Evolutionary conservation across 1,140 invertebrate genomes (phyloP).

Genomic region (Bombus fervidus): DNA sequence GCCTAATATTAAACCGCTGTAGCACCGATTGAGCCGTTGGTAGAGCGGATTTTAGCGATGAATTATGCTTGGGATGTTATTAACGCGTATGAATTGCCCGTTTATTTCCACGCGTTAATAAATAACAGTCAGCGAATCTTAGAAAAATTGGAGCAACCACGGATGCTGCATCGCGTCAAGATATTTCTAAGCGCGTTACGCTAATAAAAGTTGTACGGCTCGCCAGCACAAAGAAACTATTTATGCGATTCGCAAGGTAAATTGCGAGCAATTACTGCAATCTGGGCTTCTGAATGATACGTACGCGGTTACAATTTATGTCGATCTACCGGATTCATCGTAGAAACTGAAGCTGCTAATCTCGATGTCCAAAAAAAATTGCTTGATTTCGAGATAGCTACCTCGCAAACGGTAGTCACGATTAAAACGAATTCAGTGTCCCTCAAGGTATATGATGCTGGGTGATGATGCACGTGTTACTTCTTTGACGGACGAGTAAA

Average conservation of each 20-base stretch:
- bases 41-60: conserved; percentile 58
- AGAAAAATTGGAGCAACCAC: conserved; percentile 54
- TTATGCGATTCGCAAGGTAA: conserved; percentile 43
- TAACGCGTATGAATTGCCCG: conserved; percentile 61
- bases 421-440: background rate
- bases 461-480: background rate
- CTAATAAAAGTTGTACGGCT: conserved; percentile 36
- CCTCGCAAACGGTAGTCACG: background rate
- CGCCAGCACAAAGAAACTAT: conserved; percentile 41
- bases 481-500: background rate
- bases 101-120: conserved; percentile 65
- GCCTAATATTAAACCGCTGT: conserved; percentile 63
- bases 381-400: background rate
- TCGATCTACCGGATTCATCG: background rate
- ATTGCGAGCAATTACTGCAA: conserved; percentile 40
- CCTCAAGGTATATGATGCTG: background rate
- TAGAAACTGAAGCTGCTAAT: background rate
- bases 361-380: background rate
- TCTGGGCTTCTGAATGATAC: conserved; percentile 26
- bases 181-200: conserved; percentile 19
- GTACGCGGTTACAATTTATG: background rate
- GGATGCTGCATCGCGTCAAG: conserved; percentile 13
- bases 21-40: conserved; percentile 29
- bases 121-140: conserved; percentile 56
- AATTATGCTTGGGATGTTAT: conserved; percentile 60